Evolutionary conservation across 1,140 invertebrate genomes (phyloP), one percentile per base, ranked within the genome.

Genomic region (Andrena cerasifolii): DNA sequence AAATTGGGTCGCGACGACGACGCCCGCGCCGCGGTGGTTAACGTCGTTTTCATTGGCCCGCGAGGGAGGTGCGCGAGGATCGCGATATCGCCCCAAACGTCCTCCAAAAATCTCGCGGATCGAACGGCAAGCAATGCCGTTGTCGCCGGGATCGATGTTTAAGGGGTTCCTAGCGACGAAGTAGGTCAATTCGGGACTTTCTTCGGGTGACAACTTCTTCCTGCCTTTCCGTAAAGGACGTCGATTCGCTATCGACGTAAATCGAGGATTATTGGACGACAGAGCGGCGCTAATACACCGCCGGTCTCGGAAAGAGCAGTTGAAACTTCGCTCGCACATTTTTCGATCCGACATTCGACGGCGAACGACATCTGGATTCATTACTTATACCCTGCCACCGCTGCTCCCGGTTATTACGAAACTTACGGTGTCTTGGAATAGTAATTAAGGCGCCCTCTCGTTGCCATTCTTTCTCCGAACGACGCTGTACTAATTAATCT

Each of bases 281-380:
- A 28, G 21, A 51, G 31, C 3, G n/a, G 4, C 18, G 24, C 70
- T 51, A 21, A 51, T 40, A 28, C 51, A 36, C 31, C 51, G 40
- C n/a, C n/a, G 8, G 21, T 14, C 16, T 43, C 16, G 16, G 28
- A 81, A 62, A 66, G 82, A 68, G 84, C 80, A 78, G 54, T 79
- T 76, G 80, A 88, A 88, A 89, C 83, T 58, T 65, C 16, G 58
- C 58, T 82, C 84, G 87, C 89, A n/a, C 85, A 89, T 90, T 90
- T 90, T 89, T 88, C 85, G 71, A 85, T 86, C 63, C 53, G 70
- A 74, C 74, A 49, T 83, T 82, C 66, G 76, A 83, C 83, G 75
- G 63, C 76, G 78, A 80, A 86, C 84, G 86, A 87, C 87, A 89
- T 89, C 89, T 89, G 89, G 86, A 89, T 89, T 90, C 89, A 87